A percentile compares a stretch with the other conserved stretches of the same genome.
Conservation (phyloP, 1,140 invertebrate genomes). For the Venturia canescens region DNA sequence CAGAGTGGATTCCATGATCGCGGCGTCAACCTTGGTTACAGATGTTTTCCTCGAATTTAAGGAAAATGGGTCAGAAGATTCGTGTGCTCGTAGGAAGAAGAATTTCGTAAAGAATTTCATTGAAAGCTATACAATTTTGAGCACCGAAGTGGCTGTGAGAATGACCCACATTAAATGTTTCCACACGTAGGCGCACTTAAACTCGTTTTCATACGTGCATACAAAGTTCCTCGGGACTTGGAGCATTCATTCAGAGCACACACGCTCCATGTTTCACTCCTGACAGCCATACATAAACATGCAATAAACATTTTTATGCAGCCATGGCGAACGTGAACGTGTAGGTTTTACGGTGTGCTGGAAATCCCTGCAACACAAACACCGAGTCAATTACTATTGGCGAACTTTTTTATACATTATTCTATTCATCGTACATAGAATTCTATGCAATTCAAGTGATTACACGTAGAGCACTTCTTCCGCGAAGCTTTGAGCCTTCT, state of each 20-base stretch:
- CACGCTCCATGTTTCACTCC: neutral
- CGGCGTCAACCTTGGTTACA: too few relatives aligned
- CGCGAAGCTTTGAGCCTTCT: neutral
- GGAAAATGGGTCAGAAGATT: too few relatives aligned
- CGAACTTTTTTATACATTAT: neutral
- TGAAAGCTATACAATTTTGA: neutral
- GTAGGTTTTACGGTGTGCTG: neutral
- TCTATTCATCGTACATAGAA: neutral
- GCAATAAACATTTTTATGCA: neutral
- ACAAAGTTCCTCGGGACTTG: neutral
- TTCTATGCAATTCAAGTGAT: neutral
- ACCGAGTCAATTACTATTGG: neutral
- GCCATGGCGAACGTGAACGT: neutral
- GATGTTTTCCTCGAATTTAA: too few relatives aligned
- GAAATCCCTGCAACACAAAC: neutral
- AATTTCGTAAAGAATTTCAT: too few relatives aligned
- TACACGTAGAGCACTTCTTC: neutral
- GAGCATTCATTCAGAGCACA: neutral
- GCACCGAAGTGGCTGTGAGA: neutral
- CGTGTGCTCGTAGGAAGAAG: too few relatives aligned
- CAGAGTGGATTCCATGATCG: too few relatives aligned
- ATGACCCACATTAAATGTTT: neutral
- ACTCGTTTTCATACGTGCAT: neutral
- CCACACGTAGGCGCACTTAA: neutral
- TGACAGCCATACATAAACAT: conserved; percentile 11